A percentile compares a stretch with the other conserved stretches of the same genome.
Conservation (phyloP, 64 coral and sea anemone species). For the Stichodactyla helianthus region DNA sequence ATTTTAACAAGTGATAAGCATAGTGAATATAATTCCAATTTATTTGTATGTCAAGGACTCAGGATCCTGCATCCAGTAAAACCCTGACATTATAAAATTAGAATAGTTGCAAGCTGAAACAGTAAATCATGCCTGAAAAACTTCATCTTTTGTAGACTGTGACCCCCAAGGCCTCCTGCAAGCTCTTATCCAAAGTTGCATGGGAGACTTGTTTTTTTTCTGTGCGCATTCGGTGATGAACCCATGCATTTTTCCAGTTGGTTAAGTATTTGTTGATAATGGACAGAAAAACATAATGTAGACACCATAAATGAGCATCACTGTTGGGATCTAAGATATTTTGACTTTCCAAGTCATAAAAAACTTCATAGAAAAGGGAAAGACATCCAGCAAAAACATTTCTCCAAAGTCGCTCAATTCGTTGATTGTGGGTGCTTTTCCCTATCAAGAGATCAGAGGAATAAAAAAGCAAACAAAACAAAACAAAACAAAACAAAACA, state of each 20-base stretch:
- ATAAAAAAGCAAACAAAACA: too few relatives aligned
- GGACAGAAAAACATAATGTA: conserved; percentile 55
- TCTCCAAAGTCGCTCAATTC: conserved; percentile 58
- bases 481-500: too few relatives aligned
- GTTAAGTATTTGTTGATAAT: conserved; percentile 51
- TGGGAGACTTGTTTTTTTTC: conserved; percentile 52
- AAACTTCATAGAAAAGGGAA: conserved; percentile 43
- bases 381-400: conserved; percentile 55
- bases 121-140: too few relatives aligned
- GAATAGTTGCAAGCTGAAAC: too few relatives aligned
- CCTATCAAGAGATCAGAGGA: conserved; percentile 42
- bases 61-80: too few relatives aligned
- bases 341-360: conserved; percentile 35
- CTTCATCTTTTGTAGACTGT: too few relatives aligned
- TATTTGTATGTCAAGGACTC: too few relatives aligned
- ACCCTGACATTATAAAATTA: too few relatives aligned
- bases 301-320: conserved; percentile 67
- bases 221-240: conserved; percentile 50
- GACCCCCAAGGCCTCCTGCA: too few relatives aligned
- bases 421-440: conserved; percentile 63
- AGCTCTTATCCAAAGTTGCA: conserved; percentile 52
- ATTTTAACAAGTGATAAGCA: too few relatives aligned
- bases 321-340: conserved; percentile 36
- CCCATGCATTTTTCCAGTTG: conserved; percentile 67
- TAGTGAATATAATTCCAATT: too few relatives aligned